A percentile compares a stretch with the other conserved stretches of the same genome.
Conservation (phyloP, 2,888 invertebrate genomes). For the Sisyra terminalis region DNA sequence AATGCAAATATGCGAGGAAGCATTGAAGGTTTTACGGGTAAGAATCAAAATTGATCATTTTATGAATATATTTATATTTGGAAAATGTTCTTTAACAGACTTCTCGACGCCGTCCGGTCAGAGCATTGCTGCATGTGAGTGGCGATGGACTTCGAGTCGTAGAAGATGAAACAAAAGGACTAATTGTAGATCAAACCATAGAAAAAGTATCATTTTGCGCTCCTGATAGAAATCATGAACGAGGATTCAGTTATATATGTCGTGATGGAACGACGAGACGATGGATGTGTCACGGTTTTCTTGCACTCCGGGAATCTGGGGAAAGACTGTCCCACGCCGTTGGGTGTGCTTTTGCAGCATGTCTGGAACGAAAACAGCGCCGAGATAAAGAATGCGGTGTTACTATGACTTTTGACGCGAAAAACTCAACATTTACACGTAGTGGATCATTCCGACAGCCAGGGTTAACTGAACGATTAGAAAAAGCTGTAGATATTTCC, state of each 20-base stretch:
- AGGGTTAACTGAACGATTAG: slow-evolving; percentile 60
- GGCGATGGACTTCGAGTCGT: slow-evolving; percentile 95
- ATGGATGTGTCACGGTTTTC: slow-evolving; percentile 99
- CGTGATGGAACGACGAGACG: slow-evolving; percentile 95
- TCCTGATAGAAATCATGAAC: slow-evolving; percentile 93
- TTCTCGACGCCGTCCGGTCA: slow-evolving; percentile 75
- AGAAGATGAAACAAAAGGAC: slow-evolving; percentile 95
- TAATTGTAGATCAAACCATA: slow-evolving; percentile 98
- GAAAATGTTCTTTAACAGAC: slow-evolving; percentile 42
- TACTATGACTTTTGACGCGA: slow-evolving; percentile 81
- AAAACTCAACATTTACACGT: slow-evolving; percentile 81
- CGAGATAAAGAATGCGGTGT: slow-evolving; percentile 93
- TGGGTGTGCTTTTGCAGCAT: slow-evolving; percentile 97
- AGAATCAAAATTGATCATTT: slow-evolving; percentile 24
- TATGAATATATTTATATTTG: too few relatives aligned
- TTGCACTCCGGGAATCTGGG: slow-evolving; percentile 89
- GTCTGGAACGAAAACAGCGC: slow-evolving; percentile 92
- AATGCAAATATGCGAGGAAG: slow-evolving; percentile 99
- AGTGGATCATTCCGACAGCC: slow-evolving; percentile 84
- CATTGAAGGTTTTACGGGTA: slow-evolving; percentile 89
- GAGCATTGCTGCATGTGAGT: slow-evolving; percentile 76
- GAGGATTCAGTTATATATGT: slow-evolving; percentile 98
- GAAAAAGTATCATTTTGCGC: slow-evolving; percentile 99
- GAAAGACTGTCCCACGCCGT: slow-evolving; percentile 98
- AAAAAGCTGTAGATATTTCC: slow-evolving; percentile 23